These are phyloP conservation scores for Pangasianodon hypophthalmus DNA, from an alignment of 2,113 vertebrate species.

Conservation along the genomic window DNA sequence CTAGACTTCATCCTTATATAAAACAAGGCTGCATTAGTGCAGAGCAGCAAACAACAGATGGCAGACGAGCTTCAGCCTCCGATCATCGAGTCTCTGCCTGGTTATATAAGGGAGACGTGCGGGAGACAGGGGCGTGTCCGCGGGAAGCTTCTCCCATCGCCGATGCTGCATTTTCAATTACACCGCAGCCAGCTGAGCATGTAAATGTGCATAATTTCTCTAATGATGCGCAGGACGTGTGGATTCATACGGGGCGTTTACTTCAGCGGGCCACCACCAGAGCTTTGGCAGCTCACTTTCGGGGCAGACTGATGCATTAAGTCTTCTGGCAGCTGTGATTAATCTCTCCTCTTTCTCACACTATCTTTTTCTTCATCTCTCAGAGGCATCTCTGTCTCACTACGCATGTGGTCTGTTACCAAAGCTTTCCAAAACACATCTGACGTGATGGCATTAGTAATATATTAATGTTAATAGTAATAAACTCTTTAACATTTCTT, in stretches of 20 bases:
- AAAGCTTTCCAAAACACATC: neutral
- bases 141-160: slow-evolving; percentile 26
- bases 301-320: slow-evolving; percentile 24
- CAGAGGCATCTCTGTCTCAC: neutral
- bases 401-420: neutral
- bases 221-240: slow-evolving; percentile 56
- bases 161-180: slow-evolving; percentile 57
- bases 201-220: slow-evolving; percentile 58
- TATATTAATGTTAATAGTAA: neutral
- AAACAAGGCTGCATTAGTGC: slow-evolving; percentile 35
- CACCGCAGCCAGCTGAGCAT: slow-evolving; percentile 54
- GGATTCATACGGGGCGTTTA: slow-evolving; percentile 29
- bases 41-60: slow-evolving; percentile 60
- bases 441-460: neutral
- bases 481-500: neutral
- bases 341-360: slow-evolving; percentile 29
- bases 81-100: slow-evolving; percentile 19
- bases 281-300: slow-evolving; percentile 20
- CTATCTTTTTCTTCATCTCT: neutral
- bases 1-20: neutral
- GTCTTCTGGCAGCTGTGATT: slow-evolving; percentile 47
- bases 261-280: slow-evolving; percentile 10
- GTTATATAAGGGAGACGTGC: slow-evolving; percentile 37
- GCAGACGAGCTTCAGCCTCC: slow-evolving; percentile 48
- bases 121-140: slow-evolving; percentile 30